Evolutionary conservation across 2,113 vertebrate species (phyloP).

Genomic region (Microcebus ravelobensis): DNA sequence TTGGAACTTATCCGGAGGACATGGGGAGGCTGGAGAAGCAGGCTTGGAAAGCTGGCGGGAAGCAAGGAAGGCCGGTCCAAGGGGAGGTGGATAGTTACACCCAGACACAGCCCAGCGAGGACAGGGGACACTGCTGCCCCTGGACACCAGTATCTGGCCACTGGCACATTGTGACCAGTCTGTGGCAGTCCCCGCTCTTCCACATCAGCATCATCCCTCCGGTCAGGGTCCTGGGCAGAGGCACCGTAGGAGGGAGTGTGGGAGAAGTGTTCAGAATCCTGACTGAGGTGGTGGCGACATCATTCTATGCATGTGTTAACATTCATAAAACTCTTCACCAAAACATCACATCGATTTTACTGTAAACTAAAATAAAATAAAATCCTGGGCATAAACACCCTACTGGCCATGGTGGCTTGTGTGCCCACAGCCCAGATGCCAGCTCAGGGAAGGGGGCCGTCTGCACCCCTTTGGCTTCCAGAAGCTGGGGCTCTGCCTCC

Average conservation of each 20-base stretch:
- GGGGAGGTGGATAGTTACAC: fast-evolving
- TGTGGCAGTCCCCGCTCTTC: neutral
- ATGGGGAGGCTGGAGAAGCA: neutral
- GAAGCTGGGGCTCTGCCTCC: neutral
- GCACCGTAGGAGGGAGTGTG: neutral
- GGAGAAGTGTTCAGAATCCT: neutral
- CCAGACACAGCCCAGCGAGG: neutral
- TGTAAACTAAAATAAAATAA: neutral
- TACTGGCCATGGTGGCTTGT: neutral
- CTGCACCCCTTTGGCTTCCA: neutral
- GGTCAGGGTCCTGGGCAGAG: neutral
- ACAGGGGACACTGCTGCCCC: neutral
- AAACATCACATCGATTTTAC: neutral
- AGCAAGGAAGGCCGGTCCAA: neutral
- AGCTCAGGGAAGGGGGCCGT: too few species aligned
- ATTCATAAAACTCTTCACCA: neutral
- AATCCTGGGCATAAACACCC: neutral
- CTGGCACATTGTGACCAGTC: neutral
- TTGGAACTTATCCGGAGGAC: neutral
- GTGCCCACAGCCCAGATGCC: neutral
- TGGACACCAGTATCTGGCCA: neutral
- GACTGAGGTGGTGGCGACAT: neutral
- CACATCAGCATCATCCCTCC: neutral
- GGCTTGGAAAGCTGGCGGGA: neutral
- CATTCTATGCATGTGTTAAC: neutral